Evolutionary conservation across 2,113 vertebrate species (phyloP), one percentile per base, ranked within the genome.

Genomic region (Plectropomus leopardus): DNA sequence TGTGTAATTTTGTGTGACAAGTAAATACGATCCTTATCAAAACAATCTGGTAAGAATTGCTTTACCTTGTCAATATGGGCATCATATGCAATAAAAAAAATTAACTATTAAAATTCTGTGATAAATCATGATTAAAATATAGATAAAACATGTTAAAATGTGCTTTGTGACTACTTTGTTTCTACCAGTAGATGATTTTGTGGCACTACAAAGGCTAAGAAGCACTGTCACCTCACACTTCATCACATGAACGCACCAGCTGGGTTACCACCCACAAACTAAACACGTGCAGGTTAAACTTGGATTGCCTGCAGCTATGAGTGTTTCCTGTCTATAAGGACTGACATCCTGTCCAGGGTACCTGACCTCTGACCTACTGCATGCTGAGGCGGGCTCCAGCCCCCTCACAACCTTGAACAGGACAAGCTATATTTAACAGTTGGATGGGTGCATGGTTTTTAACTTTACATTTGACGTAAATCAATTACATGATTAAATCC

Each of bases 231-330:
- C 66, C 72, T 64, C 16, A n/a, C 45, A 74, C 10, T 8, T 57
- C n/a, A 23, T 23, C 42, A 58, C 51, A 23, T 30, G 7, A 54
- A 9, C 6, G 10, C 70, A n/a, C 26, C 50, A 10, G 57, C 64
- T 75, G 50, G 51, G 23, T 8, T 32, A 51, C 47, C 55, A 4
- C 61, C 50, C 40, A 69, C 83, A 26, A n/a, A 60, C 15, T n/a
- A 15, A 76, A 72, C 36, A 61, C 60, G 44, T 30, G 32, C 55
- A 23, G 32, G n/a, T 47, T 67, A 26, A 2, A 15, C 23, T 48
- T 51, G 4, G 23, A 14, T 3, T 47, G 23, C 64, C 69, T 32
- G 53, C 14, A 28, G 76, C 71, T 54, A 64, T 15, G 21, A 58
- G 50, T 17, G 73, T 69, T 44, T 64, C 23, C 57, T 68, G 21